Percentiles rank a stretch among this genome's conserved stretches.
Evolutionary conservation across 2,888 invertebrate species (phyloP).

Genomic region (Melieria crassipennis): DNA sequence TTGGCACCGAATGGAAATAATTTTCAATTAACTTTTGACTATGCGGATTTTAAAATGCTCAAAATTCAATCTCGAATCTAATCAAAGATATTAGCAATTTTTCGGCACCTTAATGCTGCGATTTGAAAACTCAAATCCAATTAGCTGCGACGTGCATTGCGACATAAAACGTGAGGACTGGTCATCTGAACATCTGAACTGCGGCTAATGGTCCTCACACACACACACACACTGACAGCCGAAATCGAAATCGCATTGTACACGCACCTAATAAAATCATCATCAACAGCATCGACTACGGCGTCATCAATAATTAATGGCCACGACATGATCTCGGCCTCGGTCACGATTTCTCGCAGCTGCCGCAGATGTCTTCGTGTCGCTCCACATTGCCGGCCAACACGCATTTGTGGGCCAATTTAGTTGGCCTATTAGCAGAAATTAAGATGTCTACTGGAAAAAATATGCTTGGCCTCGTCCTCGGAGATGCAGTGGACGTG

Average conservation of each 20-base stretch:
- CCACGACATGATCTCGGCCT: constrained; percentile 56
- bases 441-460: too few relatives aligned
- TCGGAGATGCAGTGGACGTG: too few relatives aligned
- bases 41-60: not conserved
- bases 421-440: too few relatives aligned
- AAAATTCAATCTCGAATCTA: too few relatives aligned
- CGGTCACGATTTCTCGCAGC: constrained; percentile 55
- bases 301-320: constrained; percentile 63
- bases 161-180: too few relatives aligned
- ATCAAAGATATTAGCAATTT: not conserved
- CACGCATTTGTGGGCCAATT: too few relatives aligned
- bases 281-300: constrained; percentile 42
- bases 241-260: too few relatives aligned
- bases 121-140: too few relatives aligned
- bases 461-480: too few relatives aligned
- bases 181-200: not conserved
- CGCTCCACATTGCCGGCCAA: too few relatives aligned
- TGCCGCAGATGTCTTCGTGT: too few relatives aligned
- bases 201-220: not conserved
- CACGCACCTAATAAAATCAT: constrained; percentile 18
- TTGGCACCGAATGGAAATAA: constrained; percentile 11
- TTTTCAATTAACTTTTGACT: not conserved
- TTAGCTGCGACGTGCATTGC: too few relatives aligned
- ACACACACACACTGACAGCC: not conserved
- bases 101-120: not conserved